Evolutionary conservation across 2,888 invertebrate species (phyloP).

Genomic region (Napeogenes sylphis): DNA sequence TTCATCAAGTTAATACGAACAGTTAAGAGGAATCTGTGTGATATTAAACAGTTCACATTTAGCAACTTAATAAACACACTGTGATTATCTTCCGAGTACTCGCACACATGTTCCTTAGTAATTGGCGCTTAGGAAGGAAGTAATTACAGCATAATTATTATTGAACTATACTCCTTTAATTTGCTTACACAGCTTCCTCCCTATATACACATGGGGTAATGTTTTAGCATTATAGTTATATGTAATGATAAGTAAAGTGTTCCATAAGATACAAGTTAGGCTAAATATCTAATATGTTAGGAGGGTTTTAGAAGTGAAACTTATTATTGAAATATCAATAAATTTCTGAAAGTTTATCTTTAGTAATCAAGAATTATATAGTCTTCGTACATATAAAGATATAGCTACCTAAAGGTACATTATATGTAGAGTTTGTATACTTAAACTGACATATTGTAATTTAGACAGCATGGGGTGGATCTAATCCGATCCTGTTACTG

Average conservation of each 20-base stretch:
- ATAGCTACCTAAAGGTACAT: too few relatives aligned
- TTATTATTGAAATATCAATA: too few relatives aligned
- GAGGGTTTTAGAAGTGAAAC: too few relatives aligned
- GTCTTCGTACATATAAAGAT: too few relatives aligned
- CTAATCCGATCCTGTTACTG: background rate
- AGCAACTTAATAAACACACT: conserved; percentile 14
- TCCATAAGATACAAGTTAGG: too few relatives aligned
- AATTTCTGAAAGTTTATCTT: too few relatives aligned
- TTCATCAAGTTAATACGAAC: background rate
- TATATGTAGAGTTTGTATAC: background rate
- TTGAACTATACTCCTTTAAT: conserved; percentile 11
- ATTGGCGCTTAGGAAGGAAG: conserved; percentile 14
- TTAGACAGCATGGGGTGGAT: background rate
- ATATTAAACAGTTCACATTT: conserved; percentile 15
- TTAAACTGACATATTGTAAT: background rate
- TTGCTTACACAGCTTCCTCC: background rate
- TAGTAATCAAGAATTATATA: too few relatives aligned
- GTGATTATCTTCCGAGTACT: conserved; percentile 6
- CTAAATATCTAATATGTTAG: too few relatives aligned
- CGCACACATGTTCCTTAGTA: conserved; percentile 7
- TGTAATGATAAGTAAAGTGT: too few relatives aligned
- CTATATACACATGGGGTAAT: background rate
- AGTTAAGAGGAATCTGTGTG: background rate
- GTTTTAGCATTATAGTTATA: background rate
- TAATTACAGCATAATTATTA: conserved; percentile 12